Conservation (phyloP, 2,113 vertebrate species). For the Willisornis vidua region DNA sequence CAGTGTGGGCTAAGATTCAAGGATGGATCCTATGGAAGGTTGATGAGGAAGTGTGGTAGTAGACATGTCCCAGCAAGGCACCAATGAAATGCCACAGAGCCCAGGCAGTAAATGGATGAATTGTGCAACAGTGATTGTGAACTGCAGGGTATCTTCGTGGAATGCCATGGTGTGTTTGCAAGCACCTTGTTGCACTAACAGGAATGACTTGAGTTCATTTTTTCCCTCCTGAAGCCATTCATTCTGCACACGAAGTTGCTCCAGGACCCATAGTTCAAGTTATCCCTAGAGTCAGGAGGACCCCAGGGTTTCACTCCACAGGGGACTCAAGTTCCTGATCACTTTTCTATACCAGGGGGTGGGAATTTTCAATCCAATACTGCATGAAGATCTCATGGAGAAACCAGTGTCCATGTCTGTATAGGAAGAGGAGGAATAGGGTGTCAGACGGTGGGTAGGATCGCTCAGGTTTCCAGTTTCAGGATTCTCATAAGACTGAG, state of each 20-base stretch:
- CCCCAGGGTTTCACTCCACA: neutral
- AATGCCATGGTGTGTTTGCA: neutral
- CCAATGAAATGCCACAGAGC: neutral
- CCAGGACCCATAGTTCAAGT: neutral
- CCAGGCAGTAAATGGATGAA: neutral
- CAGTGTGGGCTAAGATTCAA: neutral
- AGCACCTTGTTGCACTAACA: neutral
- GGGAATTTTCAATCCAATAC: neutral
- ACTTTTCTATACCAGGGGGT: neutral
- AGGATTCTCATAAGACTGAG: neutral
- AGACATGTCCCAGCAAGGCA: neutral
- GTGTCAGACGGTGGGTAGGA: neutral
- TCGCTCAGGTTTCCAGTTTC: neutral
- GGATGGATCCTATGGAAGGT: neutral
- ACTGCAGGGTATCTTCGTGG: neutral
- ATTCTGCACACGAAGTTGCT: neutral
- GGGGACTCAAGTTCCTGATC: neutral
- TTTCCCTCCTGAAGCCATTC: neutral
- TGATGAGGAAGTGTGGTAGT: neutral
- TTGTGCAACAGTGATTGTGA: neutral
- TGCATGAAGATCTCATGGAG: neutral
- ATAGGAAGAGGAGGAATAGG: neutral
- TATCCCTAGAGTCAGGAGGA: neutral
- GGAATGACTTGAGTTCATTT: neutral
- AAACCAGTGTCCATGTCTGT: neutral